Base-by-base conservation (phyloP, 2,113 vertebrate species). In the Eurystomus gularis region DNA sequence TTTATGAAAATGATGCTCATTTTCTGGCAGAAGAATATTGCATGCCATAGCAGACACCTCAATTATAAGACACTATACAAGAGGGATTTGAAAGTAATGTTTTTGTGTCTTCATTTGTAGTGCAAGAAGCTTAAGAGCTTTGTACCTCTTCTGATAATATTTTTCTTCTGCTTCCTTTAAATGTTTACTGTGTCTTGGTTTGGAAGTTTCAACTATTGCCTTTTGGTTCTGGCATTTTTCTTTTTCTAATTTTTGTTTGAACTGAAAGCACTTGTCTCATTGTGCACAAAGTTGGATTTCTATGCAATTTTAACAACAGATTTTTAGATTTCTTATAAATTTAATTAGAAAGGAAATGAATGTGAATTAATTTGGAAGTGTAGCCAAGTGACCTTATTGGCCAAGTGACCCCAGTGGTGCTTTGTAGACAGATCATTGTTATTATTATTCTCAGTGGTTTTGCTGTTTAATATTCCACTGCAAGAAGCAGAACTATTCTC, bases 51-150 rank as follows among this genome's bases (percentile, higher is more conserved):
- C 29, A 86, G 65, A 51, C 24, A n/a, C 17, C 17, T 76, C 72
- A 68, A 3, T 68, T 87, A 28, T 52, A 88, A 88, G 35, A 93
- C 64, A 55, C 11, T 55, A 4, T 62, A 39, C 21, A 60, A 71
- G 58, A 90, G 17, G 35, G 84, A 75, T 93, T 93, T 95, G 48
- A 55, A 88, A 94, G 46, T 68, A 64, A 31, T 68, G 51, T 13
- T 29, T 88, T 83, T 81, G 31, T 93, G 19, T 51, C 62, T 92
- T 83, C 39, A 90, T 82, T 86, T 79, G 42, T 69, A 81, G 76
- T 86, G 55, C 60, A 94, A 95, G 84, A 90, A 88, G 65, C 64
- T 90, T 78, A 86, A 39, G 90, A 92, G 52, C 86, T 94, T 91
- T 96, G 51, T 93, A 5, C 93, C 24, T 75, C 35, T 80, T 83